Base-by-base conservation (phyloP, 2,888 invertebrate species). In the Hirtodrosophila cameraria region DNA sequence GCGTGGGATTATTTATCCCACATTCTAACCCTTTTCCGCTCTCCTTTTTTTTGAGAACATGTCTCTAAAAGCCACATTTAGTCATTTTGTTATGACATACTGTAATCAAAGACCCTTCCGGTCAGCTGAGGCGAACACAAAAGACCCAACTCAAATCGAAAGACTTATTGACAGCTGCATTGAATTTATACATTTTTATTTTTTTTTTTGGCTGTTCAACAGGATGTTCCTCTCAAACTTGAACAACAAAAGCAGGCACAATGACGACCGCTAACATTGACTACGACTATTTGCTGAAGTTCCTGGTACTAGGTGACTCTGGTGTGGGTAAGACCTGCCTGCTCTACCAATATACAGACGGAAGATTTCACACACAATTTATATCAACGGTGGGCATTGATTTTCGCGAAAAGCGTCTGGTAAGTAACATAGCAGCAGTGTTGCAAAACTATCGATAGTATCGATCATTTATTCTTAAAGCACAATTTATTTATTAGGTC, bases 311-410 rank as follows among this genome's bases (percentile, higher is more conserved):
- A 59, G 99, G 98, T n/a, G 97, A 99, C 91, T 97, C 97, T 1
- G 98, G 98, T 25, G 98, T 99, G 48, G 99, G 99, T 9, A 99
- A 99, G 92, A 99, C 99, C 0, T 97, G 97, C 88, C 97, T 99
- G 87, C 92, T 99, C 12, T 97, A 96, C 90, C 98, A 98, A 88
- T 99, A 98, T 89, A 98, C 98, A 2, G 98, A 98, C 91, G 97
- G 96, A 49, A 93, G 94, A 16, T 99, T 98, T 91, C 96, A 97
- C 89, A 94, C 96, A 3, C 95, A 96, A 90, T 99, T 98, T 90
- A 97, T 97, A 80, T 98, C 98, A 2, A 99, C 99, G 9, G 98
- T 99, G 59, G 99, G 99, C 55, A 98, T 99, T 86, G 99, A 99
- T 92, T 99, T 99, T 90, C 94, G 97, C 89, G 98, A 99, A 92